A percentile compares a stretch with the other conserved stretches of the same genome.
Evolutionary conservation across 1,140 invertebrate species (phyloP).

Genomic region (Wasmannia auropunctata): DNA sequence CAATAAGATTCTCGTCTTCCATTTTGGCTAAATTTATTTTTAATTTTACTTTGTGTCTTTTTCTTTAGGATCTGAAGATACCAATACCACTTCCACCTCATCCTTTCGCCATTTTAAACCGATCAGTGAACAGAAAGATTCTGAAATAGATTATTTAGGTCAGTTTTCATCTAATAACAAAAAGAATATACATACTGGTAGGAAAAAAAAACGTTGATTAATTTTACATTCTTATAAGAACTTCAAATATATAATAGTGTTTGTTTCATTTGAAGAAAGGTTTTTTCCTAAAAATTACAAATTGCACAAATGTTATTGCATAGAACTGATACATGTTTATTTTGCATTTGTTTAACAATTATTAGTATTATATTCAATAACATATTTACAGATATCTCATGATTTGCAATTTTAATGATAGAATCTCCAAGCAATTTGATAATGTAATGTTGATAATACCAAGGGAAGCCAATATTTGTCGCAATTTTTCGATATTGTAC

Average conservation of each 20-base stretch:
- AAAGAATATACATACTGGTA: slow-evolving; percentile 29
- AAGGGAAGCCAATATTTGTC: neutral
- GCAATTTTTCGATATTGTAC: neutral
- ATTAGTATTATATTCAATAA: neutral
- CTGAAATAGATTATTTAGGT: slow-evolving; percentile 66
- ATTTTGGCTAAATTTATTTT: neutral
- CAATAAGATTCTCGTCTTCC: neutral
- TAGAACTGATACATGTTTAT: neutral
- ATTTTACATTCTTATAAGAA: slow-evolving; percentile 4
- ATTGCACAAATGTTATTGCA: neutral
- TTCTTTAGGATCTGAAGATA: slow-evolving; percentile 50
- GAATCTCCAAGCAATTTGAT: neutral
- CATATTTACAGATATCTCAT: neutral
- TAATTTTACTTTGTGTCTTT: slow-evolving; percentile 6
- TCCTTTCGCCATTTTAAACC: slow-evolving; percentile 61
- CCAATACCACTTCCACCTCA: slow-evolving; percentile 51
- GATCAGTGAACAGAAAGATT: slow-evolving; percentile 67
- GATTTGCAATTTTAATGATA: neutral
- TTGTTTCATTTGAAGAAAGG: neutral
- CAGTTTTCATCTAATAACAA: slow-evolving; percentile 66
- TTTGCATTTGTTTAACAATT: slow-evolving; percentile 16
- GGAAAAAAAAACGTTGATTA: slow-evolving; percentile 61
- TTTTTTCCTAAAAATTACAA: neutral
- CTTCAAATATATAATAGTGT: slow-evolving; percentile 10
- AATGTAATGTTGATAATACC: neutral